Percentiles rank a stretch among this genome's conserved stretches.
Evolutionary conservation across 1,140 invertebrate species (phyloP).

Genomic region (Drosophila seguyi): DNA sequence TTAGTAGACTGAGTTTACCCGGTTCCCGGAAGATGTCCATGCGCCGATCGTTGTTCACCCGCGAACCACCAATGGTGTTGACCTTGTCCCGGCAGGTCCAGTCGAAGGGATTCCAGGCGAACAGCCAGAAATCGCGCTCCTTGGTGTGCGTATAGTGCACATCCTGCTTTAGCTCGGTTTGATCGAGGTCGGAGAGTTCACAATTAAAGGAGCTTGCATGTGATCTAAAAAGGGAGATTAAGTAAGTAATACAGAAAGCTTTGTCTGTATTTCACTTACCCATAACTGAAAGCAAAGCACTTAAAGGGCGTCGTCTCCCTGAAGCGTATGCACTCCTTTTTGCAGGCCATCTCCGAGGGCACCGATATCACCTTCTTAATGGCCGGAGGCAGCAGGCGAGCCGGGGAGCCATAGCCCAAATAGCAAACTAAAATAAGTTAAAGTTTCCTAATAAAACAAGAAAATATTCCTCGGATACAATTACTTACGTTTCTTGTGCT

Average conservation of each 20-base stretch:
- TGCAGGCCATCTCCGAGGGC: slow-evolving; percentile 89
- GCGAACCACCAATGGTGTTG: slow-evolving; percentile 82
- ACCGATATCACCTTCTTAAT: slow-evolving; percentile 88
- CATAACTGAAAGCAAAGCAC: slow-evolving; percentile 91
- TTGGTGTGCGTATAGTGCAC: slow-evolving; percentile 87
- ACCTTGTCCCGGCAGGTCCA: slow-evolving; percentile 85
- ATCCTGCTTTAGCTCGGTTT: slow-evolving; percentile 88
- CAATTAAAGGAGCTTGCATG: slow-evolving; percentile 86
- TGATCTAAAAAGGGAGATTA: slow-evolving; percentile 41
- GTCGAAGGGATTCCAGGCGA: slow-evolving; percentile 87
- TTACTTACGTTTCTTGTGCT: slow-evolving; percentile 85
- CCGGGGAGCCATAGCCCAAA: slow-evolving; percentile 89
- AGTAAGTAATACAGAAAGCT: too few species aligned
- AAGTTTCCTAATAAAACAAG: background rate
- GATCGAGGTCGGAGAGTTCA: slow-evolving; percentile 88
- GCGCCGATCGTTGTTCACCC: slow-evolving; percentile 83
- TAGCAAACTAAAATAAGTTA: slow-evolving; percentile 88
- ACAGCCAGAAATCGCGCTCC: slow-evolving; percentile 87
- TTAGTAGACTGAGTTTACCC: slow-evolving; percentile 84
- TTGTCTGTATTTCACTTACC: slow-evolving; percentile 84
- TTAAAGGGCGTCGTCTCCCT: slow-evolving; percentile 87
- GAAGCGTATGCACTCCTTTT: slow-evolving; percentile 88
- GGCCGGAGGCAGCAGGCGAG: slow-evolving; percentile 88
- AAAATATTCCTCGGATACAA: too few species aligned
- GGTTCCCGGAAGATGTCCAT: slow-evolving; percentile 85